Percentiles rank a stretch among this genome's conserved stretches.
Evolutionary conservation across 2,113 vertebrate species (phyloP).

Genomic region (Leptodactylus fuscus): DNA sequence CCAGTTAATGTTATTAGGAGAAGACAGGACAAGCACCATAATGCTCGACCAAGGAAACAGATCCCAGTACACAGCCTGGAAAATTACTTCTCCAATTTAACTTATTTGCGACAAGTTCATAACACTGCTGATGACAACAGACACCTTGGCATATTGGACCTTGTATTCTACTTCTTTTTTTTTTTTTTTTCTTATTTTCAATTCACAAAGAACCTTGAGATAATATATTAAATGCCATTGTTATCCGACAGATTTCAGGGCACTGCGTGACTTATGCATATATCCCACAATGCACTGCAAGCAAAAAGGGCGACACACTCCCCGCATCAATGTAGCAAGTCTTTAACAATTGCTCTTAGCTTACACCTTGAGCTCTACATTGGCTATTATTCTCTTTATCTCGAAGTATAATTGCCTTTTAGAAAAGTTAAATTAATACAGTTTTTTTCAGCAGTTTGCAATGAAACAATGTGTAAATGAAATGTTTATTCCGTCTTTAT

Average conservation of each 20-base stretch:
- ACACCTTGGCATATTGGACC: conserved; percentile 10
- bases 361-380: conserved; percentile 29
- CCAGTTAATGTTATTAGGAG: conserved; percentile 48
- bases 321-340: too few species aligned
- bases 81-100: conserved; percentile 23
- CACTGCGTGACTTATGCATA: not conserved
- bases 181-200: not conserved
- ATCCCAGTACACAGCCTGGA: conserved; percentile 33
- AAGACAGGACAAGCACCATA: conserved; percentile 22
- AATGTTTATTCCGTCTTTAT: not conserved
- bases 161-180: not conserved
- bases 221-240: conserved; percentile 8
- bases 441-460: not conserved
- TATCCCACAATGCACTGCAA: conserved; percentile 43
- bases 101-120: not conserved
- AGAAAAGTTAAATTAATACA: not conserved
- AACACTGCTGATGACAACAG: conserved; percentile 16
- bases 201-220: conserved; percentile 13
- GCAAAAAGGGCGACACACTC: not conserved
- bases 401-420: not conserved
- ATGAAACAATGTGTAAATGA: not conserved
- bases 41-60: conserved; percentile 32
- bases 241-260: not conserved
- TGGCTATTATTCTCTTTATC: not conserved
- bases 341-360: too few species aligned